phyloP scores from a whole-genome alignment of 2,888 invertebrate species.

The Fragum fragum region DNA sequence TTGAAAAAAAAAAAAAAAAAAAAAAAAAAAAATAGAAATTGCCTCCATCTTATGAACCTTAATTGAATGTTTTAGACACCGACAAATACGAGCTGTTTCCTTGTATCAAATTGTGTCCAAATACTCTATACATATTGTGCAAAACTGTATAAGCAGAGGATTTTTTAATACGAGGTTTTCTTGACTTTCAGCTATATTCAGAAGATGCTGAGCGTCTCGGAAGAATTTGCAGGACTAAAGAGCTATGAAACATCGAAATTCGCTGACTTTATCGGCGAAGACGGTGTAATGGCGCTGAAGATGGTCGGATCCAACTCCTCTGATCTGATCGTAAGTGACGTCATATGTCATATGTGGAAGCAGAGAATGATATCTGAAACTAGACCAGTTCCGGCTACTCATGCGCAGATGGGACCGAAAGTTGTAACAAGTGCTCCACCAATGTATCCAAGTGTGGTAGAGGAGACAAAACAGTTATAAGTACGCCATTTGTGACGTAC shows the following conservation, averaged over 20 bases:
- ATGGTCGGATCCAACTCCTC: constrained; percentile 55
- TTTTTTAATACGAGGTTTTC: no score
- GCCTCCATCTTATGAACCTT: no score
- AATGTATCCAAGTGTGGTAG: background rate
- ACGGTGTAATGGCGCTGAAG: constrained; percentile 59
- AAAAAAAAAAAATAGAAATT: no score
- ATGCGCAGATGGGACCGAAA: background rate
- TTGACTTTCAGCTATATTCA: constrained; percentile 40
- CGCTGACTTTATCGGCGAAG: constrained; percentile 47
- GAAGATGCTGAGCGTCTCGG: constrained; percentile 28
- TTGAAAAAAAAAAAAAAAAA: no score
- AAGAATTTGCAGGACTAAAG: constrained; percentile 3
- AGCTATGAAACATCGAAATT: constrained; percentile 24
- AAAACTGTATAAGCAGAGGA: no score
- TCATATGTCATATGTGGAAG: constrained; percentile 39
- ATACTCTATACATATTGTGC: no score
- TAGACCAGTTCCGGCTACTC: background rate
- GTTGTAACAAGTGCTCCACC: background rate
- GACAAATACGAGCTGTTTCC: no score
- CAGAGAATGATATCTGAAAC: background rate
- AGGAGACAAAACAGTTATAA: background rate
- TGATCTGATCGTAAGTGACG: constrained; percentile 51
- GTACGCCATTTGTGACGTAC: no score
- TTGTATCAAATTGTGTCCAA: no score
- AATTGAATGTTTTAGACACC: no score